Conservation (phyloP, 2,797 vertebrate genomes). For the Arrhamphus sclerolepis region DNA sequence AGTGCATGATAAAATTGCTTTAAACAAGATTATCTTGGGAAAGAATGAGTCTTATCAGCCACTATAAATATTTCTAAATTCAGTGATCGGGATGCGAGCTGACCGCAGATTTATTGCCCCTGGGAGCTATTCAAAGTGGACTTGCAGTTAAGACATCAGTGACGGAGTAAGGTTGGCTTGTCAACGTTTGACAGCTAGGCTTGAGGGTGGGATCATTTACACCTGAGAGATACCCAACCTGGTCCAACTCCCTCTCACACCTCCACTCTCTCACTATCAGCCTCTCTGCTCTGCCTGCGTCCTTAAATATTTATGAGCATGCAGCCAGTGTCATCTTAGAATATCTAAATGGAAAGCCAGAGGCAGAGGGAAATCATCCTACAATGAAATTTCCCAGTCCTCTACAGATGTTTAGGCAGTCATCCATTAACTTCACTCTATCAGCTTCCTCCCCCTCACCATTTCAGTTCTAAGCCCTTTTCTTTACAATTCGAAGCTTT, state of each 20-base stretch:
- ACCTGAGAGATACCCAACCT: slow-evolving; percentile 59
- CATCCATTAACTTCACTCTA: slow-evolving; percentile 59
- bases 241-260: slow-evolving; percentile 45
- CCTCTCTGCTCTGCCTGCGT: slow-evolving; percentile 38
- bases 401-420: slow-evolving; percentile 59
- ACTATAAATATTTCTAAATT: slow-evolving; percentile 30
- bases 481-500: slow-evolving; percentile 39
- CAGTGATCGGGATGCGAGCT: slow-evolving; percentile 35
- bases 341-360: slow-evolving; percentile 68
- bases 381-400: slow-evolving; percentile 63
- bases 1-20: slow-evolving; percentile 14
- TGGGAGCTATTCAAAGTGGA: slow-evolving; percentile 40
- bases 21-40: slow-evolving; percentile 16
- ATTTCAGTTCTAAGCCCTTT: slow-evolving; percentile 23
- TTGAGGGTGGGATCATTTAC: slow-evolving; percentile 51
- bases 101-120: slow-evolving; percentile 29
- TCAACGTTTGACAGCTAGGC: slow-evolving; percentile 58
- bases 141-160: slow-evolving; percentile 46
- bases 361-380: slow-evolving; percentile 68
- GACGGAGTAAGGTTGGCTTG: slow-evolving; percentile 51
- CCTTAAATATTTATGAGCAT: slow-evolving; percentile 76
- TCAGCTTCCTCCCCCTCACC: slow-evolving; percentile 23
- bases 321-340: slow-evolving; percentile 62
- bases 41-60: slow-evolving; percentile 11
- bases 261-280: slow-evolving; percentile 49